Evolutionary conservation across 2,797 vertebrate species (phyloP), one percentile per base, ranked within the genome.

Genomic region (Tauraco hartlaubi): DNA sequence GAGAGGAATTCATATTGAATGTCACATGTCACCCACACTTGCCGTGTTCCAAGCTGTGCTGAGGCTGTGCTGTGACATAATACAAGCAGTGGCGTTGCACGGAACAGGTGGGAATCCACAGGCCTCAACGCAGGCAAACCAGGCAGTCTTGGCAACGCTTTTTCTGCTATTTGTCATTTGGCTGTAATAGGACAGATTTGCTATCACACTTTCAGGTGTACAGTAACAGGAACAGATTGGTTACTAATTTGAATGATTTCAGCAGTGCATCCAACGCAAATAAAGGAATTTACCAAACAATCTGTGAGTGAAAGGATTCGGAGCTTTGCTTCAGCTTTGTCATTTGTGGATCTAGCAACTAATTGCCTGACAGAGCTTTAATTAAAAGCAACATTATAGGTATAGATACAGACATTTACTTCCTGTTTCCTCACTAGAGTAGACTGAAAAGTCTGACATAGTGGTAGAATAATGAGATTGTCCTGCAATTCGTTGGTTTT

Each of bases 91-190:
- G 52, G 26, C 61, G 55, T 88, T 80, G 82, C 87, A 73, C 51
- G 48, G 91, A 92, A 44, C 91, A 94, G 94, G 94, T 93, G 92
- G 93, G 86, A 84, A 77, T 68, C 90, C 77, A 74, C 92, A 79
- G 89, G 82, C 92, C 91, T 75, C 75, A 48, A 25, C 66, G 44
- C 69, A 73, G 75, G 33, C 61, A 55, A 96, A 73, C 25, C 62
- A 87, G 39, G 43, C 84, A 83, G 56, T 67, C 54, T 94, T 88
- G 82, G 95, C 85, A 92, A 29, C 51, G 3, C 39, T 75, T 81
- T 55, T 84, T 23, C 62, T 92, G 46, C 0, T 81, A 78, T 78
- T 90, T 95, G 78, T 92, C 89, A 80, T 92, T 90, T 96, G 87
- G 58, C 85, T 88, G 44, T 35, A 72, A 37, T 55, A 91, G 58